Conservation (phyloP, 2,888 invertebrate species). For the Meandrusa payeni region DNA sequence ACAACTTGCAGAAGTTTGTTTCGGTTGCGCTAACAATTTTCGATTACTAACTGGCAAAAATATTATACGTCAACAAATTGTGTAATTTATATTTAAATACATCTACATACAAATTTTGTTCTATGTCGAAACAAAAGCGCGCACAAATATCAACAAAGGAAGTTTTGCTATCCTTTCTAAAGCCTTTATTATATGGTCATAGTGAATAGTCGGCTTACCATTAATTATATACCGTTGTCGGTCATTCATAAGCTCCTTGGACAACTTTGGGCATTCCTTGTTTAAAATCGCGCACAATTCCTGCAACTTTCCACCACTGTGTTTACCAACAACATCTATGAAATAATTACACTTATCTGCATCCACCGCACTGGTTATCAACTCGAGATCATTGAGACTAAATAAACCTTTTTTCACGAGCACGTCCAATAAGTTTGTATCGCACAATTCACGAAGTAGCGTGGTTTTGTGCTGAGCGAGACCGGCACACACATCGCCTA, state of each 20-base stretch:
- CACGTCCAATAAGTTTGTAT: conserved; percentile 82
- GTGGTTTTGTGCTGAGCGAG: conserved; percentile 82
- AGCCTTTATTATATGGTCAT: neutral
- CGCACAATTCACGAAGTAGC: conserved; percentile 82
- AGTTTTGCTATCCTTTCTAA: too few species aligned
- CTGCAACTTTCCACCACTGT: conserved; percentile 80
- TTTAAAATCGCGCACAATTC: conserved; percentile 82
- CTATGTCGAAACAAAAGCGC: too few species aligned
- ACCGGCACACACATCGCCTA: conserved; percentile 80
- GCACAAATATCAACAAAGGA: too few species aligned
- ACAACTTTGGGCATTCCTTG: conserved; percentile 83
- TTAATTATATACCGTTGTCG: conserved; percentile 74
- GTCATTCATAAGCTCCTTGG: conserved; percentile 82
- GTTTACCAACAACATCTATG: conserved; percentile 83
- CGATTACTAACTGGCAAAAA: too few species aligned
- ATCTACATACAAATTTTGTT: too few species aligned
- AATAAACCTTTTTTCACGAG: conserved; percentile 84
- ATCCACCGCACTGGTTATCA: conserved; percentile 65
- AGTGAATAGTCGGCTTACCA: conserved; percentile 45
- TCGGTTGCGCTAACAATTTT: conserved; percentile 5
- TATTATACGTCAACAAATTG: too few species aligned
- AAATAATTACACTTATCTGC: conserved; percentile 81
- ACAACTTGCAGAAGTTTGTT: conserved; percentile 20
- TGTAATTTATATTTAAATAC: too few species aligned
- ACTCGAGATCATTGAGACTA: conserved; percentile 82